Evolutionary conservation across 2,888 invertebrate genomes (phyloP).

Genomic region (Euphydryas editha): DNA sequence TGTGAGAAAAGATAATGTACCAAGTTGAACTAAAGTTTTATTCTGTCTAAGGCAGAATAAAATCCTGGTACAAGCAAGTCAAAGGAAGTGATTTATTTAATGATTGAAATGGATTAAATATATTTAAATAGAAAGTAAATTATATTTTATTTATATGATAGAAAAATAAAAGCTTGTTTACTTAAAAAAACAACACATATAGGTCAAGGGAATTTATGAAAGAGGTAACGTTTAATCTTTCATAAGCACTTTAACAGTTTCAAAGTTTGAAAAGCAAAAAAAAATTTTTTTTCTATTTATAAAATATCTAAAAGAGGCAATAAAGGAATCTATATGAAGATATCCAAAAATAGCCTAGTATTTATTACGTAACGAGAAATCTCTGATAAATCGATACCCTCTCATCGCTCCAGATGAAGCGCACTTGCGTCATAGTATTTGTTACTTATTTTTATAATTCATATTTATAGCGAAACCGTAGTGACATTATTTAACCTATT

Average conservation of each 20-base stretch:
- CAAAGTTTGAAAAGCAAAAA: conserved; percentile 18
- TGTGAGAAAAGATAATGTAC: no score
- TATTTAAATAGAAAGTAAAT: neutral
- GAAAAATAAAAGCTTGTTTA: conserved; percentile 18
- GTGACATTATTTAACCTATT: neutral
- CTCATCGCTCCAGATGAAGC: conserved; percentile 21
- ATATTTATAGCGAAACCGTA: conserved; percentile 9
- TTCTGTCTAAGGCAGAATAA: no score
- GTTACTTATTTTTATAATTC: conserved; percentile 23
- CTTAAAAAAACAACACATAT: conserved; percentile 26
- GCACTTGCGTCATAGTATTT: conserved; percentile 18
- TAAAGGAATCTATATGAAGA: neutral
- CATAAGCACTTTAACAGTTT: conserved; percentile 20
- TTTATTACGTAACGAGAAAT: conserved; percentile 17
- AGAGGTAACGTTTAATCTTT: conserved; percentile 24
- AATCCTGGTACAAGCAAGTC: no score
- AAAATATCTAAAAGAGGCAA: neutral
- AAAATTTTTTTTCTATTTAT: neutral
- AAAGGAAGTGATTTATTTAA: no score
- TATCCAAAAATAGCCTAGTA: conserved; percentile 9
- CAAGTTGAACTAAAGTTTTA: no score
- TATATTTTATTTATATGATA: conserved; percentile 12
- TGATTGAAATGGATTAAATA: neutral
- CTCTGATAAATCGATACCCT: conserved; percentile 19
- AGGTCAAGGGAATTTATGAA: conserved; percentile 20